Base-by-base conservation (phyloP, 2,888 invertebrate genomes). In the Acleris literana region DNA sequence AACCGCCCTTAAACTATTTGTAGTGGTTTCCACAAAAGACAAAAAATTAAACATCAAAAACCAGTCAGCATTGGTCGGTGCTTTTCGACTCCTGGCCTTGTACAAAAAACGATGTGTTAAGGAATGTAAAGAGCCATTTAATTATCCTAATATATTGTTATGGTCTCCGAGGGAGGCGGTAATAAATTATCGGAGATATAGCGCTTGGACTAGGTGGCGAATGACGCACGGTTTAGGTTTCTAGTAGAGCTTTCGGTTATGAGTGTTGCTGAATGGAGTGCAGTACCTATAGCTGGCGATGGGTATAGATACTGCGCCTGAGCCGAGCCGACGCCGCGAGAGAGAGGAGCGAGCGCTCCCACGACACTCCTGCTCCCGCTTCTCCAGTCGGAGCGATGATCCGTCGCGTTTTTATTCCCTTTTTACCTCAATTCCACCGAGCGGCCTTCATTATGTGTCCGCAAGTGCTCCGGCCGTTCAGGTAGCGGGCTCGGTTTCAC, bases 111-210 rank as follows among this genome's bases (percentile, higher is more conserved):
- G 83, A 90, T 83, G 91, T 90, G 90, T 92, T 90, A 90, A 90
- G 89, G 92, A 92, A 92, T 92, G 91, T 90, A 92, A 92, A 88
- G 89, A 91, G 90, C 90, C 89, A 86, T 92, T 92, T 92, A 92
- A 92, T 92, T 92, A 92, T 90, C 90, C 85, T 92, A 90, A 92
- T 92, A 91, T 92, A 92, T 92, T 91, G 91, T 92, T 90, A 90
- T 89, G 86, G 89, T 87, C 88, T 79, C 84, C 76, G 82, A 85
- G 88, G 89, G 90, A 87, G 87, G 88, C 82, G 85, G 88, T 85
- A 84, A 88, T 91, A 91, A 90, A 90, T 91, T 89, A 87, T 83
- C 82, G 77, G 81, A 77, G 79, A 76, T 81, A 76, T 77, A 77
- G 75, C 75, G 75, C 78, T 77, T 76, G 78, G 76, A 74, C 74